Evolutionary conservation across 2,113 vertebrate genomes (phyloP).

Genomic region (Tragelaphus scriptus): DNA sequence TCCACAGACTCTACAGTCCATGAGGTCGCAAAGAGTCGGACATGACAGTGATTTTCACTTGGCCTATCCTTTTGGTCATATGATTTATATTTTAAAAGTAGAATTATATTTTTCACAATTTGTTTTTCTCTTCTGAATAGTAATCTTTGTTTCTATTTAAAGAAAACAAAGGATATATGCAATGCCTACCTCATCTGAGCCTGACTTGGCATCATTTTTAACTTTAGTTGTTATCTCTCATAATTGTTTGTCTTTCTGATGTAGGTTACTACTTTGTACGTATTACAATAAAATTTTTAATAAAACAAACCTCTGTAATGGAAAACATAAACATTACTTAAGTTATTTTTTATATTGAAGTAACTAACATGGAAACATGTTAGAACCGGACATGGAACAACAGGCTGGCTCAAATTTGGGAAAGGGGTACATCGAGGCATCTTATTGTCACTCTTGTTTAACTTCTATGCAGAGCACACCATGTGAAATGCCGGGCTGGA

Average conservation of each 20-base stretch:
- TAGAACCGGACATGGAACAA: background rate
- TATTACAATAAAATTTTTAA: background rate
- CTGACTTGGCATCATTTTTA: background rate
- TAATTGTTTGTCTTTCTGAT: background rate
- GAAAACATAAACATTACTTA: background rate
- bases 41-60: background rate
- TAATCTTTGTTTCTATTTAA: conserved; percentile 15
- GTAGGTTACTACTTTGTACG: background rate
- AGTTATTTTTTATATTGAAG: background rate
- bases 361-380: background rate
- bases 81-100: background rate
- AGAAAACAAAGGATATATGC: background rate
- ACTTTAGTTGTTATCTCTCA: background rate
- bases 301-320: background rate
- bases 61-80: background rate
- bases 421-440: background rate
- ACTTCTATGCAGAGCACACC: background rate
- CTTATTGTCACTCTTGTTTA: background rate
- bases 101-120: background rate
- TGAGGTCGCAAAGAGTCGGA: background rate
- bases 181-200: background rate
- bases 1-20: background rate
- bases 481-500: no score
- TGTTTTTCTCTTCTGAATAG: conserved; percentile 14
- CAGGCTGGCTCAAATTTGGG: background rate